Evolutionary conservation across 2,113 vertebrate species (phyloP), one percentile per base, ranked within the genome.

Genomic region (Xiphophorus couchianus): DNA sequence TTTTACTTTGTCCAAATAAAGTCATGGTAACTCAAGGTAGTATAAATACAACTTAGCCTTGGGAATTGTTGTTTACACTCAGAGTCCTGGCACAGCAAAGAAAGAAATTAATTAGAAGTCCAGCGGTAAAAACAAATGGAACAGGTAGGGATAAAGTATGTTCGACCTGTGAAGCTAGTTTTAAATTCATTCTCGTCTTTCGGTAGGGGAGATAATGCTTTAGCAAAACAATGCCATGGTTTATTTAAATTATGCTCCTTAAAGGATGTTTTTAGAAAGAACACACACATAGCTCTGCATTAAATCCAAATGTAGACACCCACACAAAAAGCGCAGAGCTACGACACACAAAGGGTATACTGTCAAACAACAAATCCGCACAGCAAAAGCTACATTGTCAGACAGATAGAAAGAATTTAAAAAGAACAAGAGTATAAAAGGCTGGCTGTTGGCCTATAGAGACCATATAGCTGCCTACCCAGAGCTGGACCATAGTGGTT

Each of bases 341-440:
- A 77, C 69, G 86, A 67, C 71, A 82, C 78, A 84, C 27, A 29
- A 30, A 80, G 66, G 48, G 62, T 58, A 74, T 66, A 76, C 85
- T 71, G 81, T 81, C 75, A 86, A 77, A 79, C 69, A 76, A 74
- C 70, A 79, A 30, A 72, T 33, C 66, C 72, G 73, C 67, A 77
- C 81, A 84, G 75, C 76, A 76, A 73, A 60, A 73, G 75, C 71
- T 10, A 51, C 62, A 71, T 6, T 67, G 69, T 81, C 67, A 86
- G 81, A 89, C 48, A 74, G 54, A 84, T 31, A 69, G 77, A 87
- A 76, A 72, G 72, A 70, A 83, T 74, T 62, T 54, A 60, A 74
- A 75, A 86, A 33, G 69, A 85, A 80, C 81, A 85, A 19, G 68
- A 76, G 75, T 54, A 74, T 86, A 74, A 88, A 88, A 86, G 80